Percentiles rank a stretch among this genome's conserved stretches.
Conservation (phyloP, 1,140 invertebrate species). For the Diuraphis noxia region DNA sequence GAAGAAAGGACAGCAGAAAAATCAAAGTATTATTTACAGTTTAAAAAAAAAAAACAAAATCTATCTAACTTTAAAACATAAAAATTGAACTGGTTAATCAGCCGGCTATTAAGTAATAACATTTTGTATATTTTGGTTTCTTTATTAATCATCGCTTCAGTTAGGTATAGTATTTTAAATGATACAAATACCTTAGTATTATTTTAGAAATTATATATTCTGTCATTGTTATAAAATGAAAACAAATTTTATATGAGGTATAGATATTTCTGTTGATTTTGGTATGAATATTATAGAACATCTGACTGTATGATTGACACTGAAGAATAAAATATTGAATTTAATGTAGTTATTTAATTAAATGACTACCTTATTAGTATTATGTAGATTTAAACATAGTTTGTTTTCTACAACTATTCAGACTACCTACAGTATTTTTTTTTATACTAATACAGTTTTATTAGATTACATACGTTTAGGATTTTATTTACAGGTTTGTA, state of each 20-base stretch:
- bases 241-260: not conserved
- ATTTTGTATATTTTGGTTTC: conserved; percentile 15
- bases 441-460: not conserved
- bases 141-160: not conserved
- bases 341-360: not conserved
- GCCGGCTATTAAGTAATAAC: not conserved
- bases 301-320: conserved; percentile 28
- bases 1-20: conserved; percentile 45
- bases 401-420: not conserved
- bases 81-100: conserved; percentile 7
- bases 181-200: not conserved
- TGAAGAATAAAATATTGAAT: not conserved
- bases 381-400: not conserved
- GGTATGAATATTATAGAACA: conserved; percentile 17
- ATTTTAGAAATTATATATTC: not conserved
- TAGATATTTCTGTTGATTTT: not conserved
- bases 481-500: conserved; percentile 43
- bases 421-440: not conserved
- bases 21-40: conserved; percentile 36
- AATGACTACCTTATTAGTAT: not conserved
- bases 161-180: not conserved
- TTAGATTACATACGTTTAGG: not conserved
- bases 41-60: conserved; percentile 43
- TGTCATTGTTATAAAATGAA: not conserved
- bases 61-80: not conserved